Evolutionary conservation across 2,797 vertebrate species (phyloP).

Genomic region (Mormyrops boulengeri): DNA sequence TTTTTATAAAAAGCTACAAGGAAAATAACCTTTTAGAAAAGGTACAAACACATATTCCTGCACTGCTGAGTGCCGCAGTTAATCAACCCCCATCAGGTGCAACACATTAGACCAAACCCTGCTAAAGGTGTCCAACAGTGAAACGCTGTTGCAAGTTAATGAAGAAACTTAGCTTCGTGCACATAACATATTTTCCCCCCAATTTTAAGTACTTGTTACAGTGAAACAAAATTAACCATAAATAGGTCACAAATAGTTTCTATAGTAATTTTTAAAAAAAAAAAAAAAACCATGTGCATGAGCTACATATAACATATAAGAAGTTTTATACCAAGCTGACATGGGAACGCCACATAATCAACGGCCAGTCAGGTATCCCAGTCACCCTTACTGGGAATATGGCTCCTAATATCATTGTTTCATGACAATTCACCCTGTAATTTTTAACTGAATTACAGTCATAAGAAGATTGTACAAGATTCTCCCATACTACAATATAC

Average conservation of each 20-base stretch:
- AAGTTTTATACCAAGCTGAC: background rate
- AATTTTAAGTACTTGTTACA: background rate
- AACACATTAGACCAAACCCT: background rate
- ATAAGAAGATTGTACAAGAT: background rate
- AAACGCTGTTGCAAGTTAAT: background rate
- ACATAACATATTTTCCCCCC: background rate
- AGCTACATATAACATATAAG: background rate
- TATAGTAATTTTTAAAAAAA: background rate
- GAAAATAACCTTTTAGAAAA: background rate
- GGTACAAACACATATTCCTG: background rate
- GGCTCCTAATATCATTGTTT: background rate
- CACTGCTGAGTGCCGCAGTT: background rate
- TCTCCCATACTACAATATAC: background rate
- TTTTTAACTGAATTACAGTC: background rate
- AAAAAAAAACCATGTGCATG: background rate
- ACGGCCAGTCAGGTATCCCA: background rate
- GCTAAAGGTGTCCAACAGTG: background rate
- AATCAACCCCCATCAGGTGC: slow-evolving; percentile 6
- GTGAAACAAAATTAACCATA: background rate
- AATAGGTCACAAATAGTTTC: background rate
- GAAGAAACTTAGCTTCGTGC: background rate
- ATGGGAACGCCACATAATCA: background rate
- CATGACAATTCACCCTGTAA: background rate
- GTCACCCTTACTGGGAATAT: background rate
- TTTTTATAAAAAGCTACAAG: background rate